Percentiles rank a stretch among this genome's conserved stretches.
Conservation (phyloP, 1,140 invertebrate species). For the Laupala kohalensis region DNA sequence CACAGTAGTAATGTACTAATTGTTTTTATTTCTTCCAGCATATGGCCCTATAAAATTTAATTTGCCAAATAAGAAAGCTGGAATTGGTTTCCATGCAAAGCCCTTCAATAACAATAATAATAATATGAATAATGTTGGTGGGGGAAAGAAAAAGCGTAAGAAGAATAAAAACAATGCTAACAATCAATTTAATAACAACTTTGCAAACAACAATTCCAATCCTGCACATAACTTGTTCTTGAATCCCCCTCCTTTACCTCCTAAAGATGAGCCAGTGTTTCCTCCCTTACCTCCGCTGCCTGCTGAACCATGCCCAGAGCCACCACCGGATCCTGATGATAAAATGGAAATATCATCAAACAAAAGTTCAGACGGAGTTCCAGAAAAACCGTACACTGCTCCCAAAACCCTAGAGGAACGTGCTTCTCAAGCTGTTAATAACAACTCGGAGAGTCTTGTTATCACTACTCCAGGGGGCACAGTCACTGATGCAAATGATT, state of each 20-base stretch:
- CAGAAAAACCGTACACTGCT: slow-evolving; percentile 12
- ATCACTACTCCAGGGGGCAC: not conserved
- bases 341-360: not conserved
- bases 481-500: slow-evolving; percentile 33
- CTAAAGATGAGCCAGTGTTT: slow-evolving; percentile 22
- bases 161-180: slow-evolving; percentile 48
- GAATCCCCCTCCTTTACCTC: slow-evolving; percentile 25
- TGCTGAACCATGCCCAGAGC: slow-evolving; percentile 12
- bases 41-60: slow-evolving; percentile 40
- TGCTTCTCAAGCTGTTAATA: slow-evolving; percentile 25
- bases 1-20: slow-evolving; percentile 19
- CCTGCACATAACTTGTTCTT: slow-evolving; percentile 31
- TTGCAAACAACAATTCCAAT: slow-evolving; percentile 25
- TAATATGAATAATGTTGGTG: slow-evolving; percentile 46
- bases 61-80: slow-evolving; percentile 39
- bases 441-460: slow-evolving; percentile 1
- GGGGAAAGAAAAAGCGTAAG: slow-evolving; percentile 60
- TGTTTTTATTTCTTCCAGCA: slow-evolving; percentile 22
- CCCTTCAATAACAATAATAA: slow-evolving; percentile 35
- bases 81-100: slow-evolving; percentile 27
- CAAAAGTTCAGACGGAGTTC: not conserved
- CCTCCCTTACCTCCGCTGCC: slow-evolving; percentile 15
- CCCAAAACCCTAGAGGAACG: slow-evolving; percentile 14
- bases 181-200: slow-evolving; percentile 27
- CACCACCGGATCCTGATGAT: slow-evolving; percentile 8